These are phyloP conservation scores for Orussus abietinus DNA, from an alignment of 1,140 invertebrate species.

Conservation along the genomic window DNA sequence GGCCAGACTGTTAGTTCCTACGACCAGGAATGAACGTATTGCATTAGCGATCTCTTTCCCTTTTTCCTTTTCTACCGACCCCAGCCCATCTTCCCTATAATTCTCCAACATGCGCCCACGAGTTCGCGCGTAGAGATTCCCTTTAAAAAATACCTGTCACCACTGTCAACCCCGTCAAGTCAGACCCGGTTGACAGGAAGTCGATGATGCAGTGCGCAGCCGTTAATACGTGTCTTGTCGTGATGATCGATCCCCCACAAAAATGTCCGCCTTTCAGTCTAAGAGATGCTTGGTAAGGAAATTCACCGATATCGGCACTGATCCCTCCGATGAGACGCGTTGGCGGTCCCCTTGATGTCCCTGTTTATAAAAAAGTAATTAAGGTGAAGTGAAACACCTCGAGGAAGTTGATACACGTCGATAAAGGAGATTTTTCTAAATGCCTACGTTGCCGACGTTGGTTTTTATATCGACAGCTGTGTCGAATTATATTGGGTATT, in stretches of 20 bases:
- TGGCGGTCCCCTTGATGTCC: not conserved
- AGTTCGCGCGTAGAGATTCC: constrained; percentile 2
- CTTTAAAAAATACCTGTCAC: constrained; percentile 4
- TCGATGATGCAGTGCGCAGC: constrained; percentile 63
- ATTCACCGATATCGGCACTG: constrained; percentile 39
- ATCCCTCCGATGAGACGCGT: constrained; percentile 44
- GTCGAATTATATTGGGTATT: not conserved
- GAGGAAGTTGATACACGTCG: too few species aligned
- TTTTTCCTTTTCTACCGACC: too few species aligned
- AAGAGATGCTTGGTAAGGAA: constrained; percentile 60
- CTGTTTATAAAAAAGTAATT: constrained; percentile 1
- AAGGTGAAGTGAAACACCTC: too few species aligned
- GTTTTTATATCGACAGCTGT: not conserved
- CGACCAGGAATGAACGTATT: too few species aligned
- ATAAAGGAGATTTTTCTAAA: too few species aligned
- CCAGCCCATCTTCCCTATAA: too few species aligned
- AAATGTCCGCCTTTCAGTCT: constrained; percentile 52
- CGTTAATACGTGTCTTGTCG: constrained; percentile 57
- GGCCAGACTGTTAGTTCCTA: constrained; percentile 19
- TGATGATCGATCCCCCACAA: constrained; percentile 63
- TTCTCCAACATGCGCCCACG: too few species aligned
- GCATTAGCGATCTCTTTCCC: too few species aligned
- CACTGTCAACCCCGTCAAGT: constrained; percentile 2
- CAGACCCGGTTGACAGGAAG: constrained; percentile 9
- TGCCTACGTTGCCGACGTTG: not conserved